phyloP scores from a whole-genome alignment of 1,140 invertebrate genomes.

The Coelopa frigida region DNA sequence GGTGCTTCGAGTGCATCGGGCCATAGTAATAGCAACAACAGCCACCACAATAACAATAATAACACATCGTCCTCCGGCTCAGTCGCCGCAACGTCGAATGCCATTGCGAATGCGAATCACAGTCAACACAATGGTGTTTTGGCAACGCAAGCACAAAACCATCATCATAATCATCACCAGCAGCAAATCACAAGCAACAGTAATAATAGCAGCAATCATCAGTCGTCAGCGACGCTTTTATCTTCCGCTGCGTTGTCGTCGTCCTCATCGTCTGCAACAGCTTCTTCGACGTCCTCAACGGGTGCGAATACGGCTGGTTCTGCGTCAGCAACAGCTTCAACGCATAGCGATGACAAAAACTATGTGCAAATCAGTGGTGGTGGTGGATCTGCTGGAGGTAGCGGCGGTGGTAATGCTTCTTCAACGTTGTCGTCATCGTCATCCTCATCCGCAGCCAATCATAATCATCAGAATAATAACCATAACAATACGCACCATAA shows the following conservation, averaged over 20 bases:
- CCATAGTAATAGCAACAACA: slow-evolving; percentile 13
- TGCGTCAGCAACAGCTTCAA: slow-evolving; percentile 15
- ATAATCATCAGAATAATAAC: too few relatives aligned
- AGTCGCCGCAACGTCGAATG: slow-evolving; percentile 11
- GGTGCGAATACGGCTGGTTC: slow-evolving; percentile 9
- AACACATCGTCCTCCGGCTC: slow-evolving; percentile 17
- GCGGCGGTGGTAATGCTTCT: slow-evolving; percentile 31
- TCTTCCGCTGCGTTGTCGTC: not conserved
- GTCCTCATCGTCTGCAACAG: not conserved
- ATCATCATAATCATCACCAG: slow-evolving; percentile 19
- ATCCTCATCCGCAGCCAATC: too few relatives aligned
- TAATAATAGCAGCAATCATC: slow-evolving; percentile 26
- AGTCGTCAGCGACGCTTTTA: slow-evolving; percentile 8
- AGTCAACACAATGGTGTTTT: slow-evolving; percentile 29
- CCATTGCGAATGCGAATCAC: slow-evolving; percentile 19
- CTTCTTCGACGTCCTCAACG: not conserved
- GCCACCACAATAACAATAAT: slow-evolving; percentile 15
- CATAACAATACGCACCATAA: too few relatives aligned
- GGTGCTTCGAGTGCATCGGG: slow-evolving; percentile 10
- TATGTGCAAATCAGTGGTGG: slow-evolving; percentile 18
- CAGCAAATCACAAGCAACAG: slow-evolving; percentile 29
- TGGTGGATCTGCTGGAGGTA: slow-evolving; percentile 32
- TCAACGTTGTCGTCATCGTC: slow-evolving; percentile 9
- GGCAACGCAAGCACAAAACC: slow-evolving; percentile 21
- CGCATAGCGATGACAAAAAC: slow-evolving; percentile 16